Evolutionary conservation across 2,888 invertebrate genomes (phyloP), one percentile per base, ranked within the genome.

Genomic region (Bellardia pandia): DNA sequence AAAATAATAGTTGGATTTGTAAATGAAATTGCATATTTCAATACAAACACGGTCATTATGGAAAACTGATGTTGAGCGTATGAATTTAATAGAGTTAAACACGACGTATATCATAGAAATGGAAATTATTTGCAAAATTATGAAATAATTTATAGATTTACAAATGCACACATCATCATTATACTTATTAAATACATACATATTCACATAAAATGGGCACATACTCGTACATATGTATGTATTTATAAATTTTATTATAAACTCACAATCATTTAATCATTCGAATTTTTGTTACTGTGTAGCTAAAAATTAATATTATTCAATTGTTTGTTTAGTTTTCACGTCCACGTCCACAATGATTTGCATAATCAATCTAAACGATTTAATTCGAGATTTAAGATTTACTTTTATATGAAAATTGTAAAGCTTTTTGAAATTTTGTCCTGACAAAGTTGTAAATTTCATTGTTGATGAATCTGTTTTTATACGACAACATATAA

Each of bases 351-450:
- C 7, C 23, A 45, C 11, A 62, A 60, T 79, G 75, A 62, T 79
- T 85, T 75, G 74, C 74, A 79, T 79, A 85, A 75, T 74, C 23
- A 64, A 77, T 64, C 9, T 68, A 51, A 78, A 53, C 42, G 74
- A 74, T 74, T 74, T 66, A 51, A 78, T 51, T 58, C 30, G 33
- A 72, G 33, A 72, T 78, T 72, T 30, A 37, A 23, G 37, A 60
- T 53, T 71, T 30, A 56, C 72, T 5, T 71, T 14, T 3, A 30
- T 58, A 5, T 2, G 48, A 48, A 64, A 40, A 60, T 14, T 33
- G 11, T 56, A 56, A 56, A 56, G 16, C 56, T 56, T 23, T 13
- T 58, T 58, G 33, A 58, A 58, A 30, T 58, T 30, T 58, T 8
- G 1, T 2, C 30, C 5, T 60, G 30, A 60, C 13, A 60, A 60